These are phyloP conservation scores for Romanogobio albipinnatus DNA, from an alignment of 2,113 vertebrate species.

Conservation along the genomic window DNA sequence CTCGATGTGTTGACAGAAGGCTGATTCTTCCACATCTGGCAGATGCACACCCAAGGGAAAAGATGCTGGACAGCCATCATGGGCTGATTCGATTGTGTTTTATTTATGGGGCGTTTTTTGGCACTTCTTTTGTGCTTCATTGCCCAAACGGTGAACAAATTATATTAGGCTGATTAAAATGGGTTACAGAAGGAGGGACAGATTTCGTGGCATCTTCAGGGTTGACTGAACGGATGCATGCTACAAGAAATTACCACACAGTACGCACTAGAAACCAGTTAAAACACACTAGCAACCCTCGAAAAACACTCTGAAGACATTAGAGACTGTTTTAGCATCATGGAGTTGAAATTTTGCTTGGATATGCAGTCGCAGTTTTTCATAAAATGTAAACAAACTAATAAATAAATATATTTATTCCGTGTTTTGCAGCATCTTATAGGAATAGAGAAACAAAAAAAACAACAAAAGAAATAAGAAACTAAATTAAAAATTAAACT, in stretches of 20 bases:
- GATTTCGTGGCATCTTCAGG: background rate
- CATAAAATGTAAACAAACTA: background rate
- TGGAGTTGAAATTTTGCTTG: background rate
- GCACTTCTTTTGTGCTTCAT: conserved; percentile 42
- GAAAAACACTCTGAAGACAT: background rate
- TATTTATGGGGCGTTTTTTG: conserved; percentile 54
- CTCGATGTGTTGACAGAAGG: conserved; percentile 44
- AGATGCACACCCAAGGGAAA: conserved; percentile 36
- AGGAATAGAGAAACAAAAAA: background rate
- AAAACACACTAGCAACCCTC: background rate
- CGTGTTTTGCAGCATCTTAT: background rate
- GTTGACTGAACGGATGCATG: background rate
- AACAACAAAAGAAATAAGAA: background rate
- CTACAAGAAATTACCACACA: background rate
- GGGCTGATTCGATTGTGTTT: conserved; percentile 43
- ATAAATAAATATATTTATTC: background rate
- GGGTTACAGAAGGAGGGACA: conserved; percentile 9
- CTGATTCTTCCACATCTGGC: conserved; percentile 56
- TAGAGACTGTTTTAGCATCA: background rate
- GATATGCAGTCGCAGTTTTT: background rate
- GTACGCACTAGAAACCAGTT: background rate
- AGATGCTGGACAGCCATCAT: conserved; percentile 50
- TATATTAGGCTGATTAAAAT: conserved; percentile 50
- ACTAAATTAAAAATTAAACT: background rate
- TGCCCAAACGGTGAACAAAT: conserved; percentile 47